These are phyloP conservation scores for Crocidura indochinensis DNA, from an alignment of 2,797 vertebrate species.

Conservation along the genomic window DNA sequence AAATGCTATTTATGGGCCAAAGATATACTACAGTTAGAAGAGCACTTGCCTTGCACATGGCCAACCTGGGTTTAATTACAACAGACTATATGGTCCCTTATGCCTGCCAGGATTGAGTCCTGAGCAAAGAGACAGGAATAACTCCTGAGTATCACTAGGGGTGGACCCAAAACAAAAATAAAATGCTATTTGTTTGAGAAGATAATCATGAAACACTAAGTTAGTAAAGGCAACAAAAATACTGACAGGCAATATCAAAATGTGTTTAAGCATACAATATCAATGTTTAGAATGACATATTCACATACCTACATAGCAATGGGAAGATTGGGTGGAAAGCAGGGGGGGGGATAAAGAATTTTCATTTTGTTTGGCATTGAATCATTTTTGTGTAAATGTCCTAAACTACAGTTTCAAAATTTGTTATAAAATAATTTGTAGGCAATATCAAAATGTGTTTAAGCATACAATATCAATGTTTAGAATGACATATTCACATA, in stretches of 20 bases:
- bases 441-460: conserved; percentile 10
- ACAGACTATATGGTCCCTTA: too few relatives aligned
- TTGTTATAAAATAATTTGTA: conserved; percentile 30
- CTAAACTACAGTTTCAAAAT: neutral
- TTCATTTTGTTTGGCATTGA: conserved; percentile 33
- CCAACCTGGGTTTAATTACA: too few relatives aligned
- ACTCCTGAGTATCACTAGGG: too few relatives aligned
- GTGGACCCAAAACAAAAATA: too few relatives aligned
- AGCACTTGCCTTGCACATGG: too few relatives aligned
- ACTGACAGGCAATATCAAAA: conserved; percentile 7
- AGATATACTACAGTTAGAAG: too few relatives aligned
- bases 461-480: neutral
- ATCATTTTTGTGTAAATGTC: neutral
- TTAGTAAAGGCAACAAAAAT: neutral
- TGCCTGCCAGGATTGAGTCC: too few relatives aligned
- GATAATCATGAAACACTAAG: neutral
- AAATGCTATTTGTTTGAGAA: neutral
- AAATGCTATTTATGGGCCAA: neutral
- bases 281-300: neutral
- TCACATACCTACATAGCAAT: too few relatives aligned
- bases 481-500: neutral
- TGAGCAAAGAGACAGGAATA: too few relatives aligned
- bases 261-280: neutral
- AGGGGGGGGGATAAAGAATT: neutral
- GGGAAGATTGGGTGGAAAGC: too few relatives aligned